A percentile compares a stretch with the other conserved stretches of the same genome.
These are phyloP conservation scores for sheep (Ovis aries) DNA, from an alignment of 2,113 vertebrate genomes.

Conservation along the genomic window ARS-UI_Ramb_v3.0 NC_056069.1:31926001-31926500, in stretches of 20 bases:
- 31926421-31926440: neutral
- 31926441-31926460: neutral
- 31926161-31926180: neutral
- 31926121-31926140: neutral
- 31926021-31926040: conserved; percentile 10
- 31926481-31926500: neutral
- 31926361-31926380: neutral
- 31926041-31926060: neutral
- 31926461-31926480: neutral
- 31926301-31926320: neutral
- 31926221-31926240: neutral
- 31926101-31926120: neutral
- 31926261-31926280: neutral
- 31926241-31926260: neutral
- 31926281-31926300: neutral
- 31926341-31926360: neutral
- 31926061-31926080: neutral
- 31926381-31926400: neutral
- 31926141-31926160: neutral
- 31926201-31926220: neutral
- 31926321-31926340: neutral
- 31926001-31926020: conserved; percentile 18
- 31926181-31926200: neutral
- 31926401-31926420: neutral
- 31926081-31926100: neutral